These are phyloP conservation scores for Isoperla grammatica DNA, from an alignment of 2,888 invertebrate genomes.

Conservation along the genomic window DNA sequence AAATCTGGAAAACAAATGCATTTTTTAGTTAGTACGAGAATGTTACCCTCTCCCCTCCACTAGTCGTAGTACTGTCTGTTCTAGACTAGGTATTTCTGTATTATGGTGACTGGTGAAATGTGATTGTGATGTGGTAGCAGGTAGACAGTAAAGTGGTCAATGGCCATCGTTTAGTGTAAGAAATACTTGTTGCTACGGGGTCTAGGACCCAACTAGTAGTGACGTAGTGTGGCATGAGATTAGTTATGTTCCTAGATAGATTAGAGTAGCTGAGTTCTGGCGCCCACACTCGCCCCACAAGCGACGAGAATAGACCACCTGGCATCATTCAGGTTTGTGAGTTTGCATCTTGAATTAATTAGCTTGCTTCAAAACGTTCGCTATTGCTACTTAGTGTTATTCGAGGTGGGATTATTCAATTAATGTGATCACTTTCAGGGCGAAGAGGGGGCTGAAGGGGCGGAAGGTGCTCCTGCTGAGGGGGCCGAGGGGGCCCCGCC, in stretches of 20 bases:
- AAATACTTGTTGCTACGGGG: too few species aligned
- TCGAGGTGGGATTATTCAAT: neutral
- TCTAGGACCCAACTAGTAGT: too few species aligned
- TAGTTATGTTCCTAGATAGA: too few species aligned
- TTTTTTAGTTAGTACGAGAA: too few species aligned
- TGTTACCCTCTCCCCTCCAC: too few species aligned
- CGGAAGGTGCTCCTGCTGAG: constrained; percentile 39
- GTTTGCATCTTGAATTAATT: neutral
- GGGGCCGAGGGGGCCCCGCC: constrained; percentile 40
- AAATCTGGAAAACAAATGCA: too few species aligned
- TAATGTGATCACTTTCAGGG: constrained; percentile 6
- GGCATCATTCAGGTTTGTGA: neutral
- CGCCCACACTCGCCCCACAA: too few species aligned
- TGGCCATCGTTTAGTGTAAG: constrained; percentile 1
- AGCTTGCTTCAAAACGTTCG: neutral
- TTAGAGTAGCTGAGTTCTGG: too few species aligned
- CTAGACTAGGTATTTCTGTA: too few species aligned
- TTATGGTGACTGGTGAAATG: neutral
- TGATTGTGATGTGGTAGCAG: neutral
- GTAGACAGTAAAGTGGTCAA: neutral
- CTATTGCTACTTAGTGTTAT: neutral
- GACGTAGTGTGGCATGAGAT: too few species aligned
- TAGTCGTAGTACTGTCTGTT: too few species aligned
- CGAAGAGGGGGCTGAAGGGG: constrained; percentile 35
- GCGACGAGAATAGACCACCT: too few species aligned